Evolutionary conservation across 2,888 invertebrate genomes (phyloP), one percentile per base, ranked within the genome.

Genomic region (Campaea margaritaria): DNA sequence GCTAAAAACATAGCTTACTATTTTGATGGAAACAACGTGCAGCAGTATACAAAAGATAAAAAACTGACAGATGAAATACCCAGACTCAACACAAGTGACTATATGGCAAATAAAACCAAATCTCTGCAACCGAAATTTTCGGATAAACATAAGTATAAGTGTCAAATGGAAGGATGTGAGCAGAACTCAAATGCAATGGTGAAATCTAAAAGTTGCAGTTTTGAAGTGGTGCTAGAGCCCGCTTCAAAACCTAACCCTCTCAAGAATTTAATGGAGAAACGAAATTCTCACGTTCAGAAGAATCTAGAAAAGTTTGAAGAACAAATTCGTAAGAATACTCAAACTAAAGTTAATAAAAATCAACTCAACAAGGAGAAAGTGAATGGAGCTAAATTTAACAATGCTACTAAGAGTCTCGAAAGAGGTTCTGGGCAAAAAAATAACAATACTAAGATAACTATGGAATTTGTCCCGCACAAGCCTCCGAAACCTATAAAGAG

Each of bases 401-500:
- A 89, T 61, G 77, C 82, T 9, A 91, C 91, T 7, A 93, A 93
- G 51, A 93, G 93, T 59, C 80, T 93, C 9, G 93, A 93, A 79
- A 81, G 93, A 71, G 91, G 87, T 43, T 86, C 91, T 0, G 85
- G 85, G 0, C 87, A 85, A 57, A 93, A 91, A 55, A 91, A 88
- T 65, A 91, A 87, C 64, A 86, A 85, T 61, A 91, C 91, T 56
- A 82, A 93, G 79, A 85, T 89, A 16, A 90, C 90, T 0, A 92
- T 93, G 91, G 93, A 93, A 49, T 93, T 93, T 73, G 94, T 96
- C 0, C 94, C 95, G 0, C 96, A 96, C 70, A 96, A 96, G 73
- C 96, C 96, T 0, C 96, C 96, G 0, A 95, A 96, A 78, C 95
- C 95, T 0, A 93, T 94, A 0, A 93, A 95, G 51, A 87, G 95